These are phyloP conservation scores for Bombus breviceps DNA, from an alignment of 1,140 invertebrate genomes.

Conservation along the genomic window DNA sequence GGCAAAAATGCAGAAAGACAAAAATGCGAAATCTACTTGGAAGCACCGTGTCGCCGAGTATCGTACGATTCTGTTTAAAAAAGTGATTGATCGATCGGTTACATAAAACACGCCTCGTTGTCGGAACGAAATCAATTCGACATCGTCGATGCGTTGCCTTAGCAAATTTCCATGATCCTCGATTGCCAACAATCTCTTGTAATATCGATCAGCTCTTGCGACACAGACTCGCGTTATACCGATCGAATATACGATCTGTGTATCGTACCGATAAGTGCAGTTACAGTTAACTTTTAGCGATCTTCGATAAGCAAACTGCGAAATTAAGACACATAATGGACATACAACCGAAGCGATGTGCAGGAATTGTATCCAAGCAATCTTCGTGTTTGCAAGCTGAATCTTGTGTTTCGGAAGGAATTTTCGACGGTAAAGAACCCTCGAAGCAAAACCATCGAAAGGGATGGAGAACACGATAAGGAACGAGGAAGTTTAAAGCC, in stretches of 20 bases:
- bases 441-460: not conserved
- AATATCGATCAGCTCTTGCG: slow-evolving; percentile 7
- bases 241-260: not conserved
- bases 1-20: too few relatives aligned
- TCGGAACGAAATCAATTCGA: not conserved
- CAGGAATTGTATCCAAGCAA: slow-evolving; percentile 12
- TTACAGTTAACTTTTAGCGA: not conserved
- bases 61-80: not conserved
- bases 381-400: slow-evolving; percentile 6
- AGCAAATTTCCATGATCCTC: slow-evolving; percentile 17
- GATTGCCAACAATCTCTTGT: slow-evolving; percentile 26
- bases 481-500: not conserved
- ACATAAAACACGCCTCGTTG: not conserved
- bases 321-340: slow-evolving; percentile 14
- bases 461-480: not conserved
- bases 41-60: not conserved
- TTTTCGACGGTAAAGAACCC: not conserved
- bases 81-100: not conserved
- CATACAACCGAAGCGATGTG: not conserved
- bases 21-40: too few relatives aligned
- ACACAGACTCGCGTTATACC: not conserved
- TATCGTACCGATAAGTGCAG: not conserved
- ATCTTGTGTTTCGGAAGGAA: not conserved
- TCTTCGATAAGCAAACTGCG: slow-evolving; percentile 28
- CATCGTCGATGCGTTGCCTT: not conserved